phyloP scores from a whole-genome alignment of 2,797 vertebrate genomes.

The Somateria mollissima region DNA sequence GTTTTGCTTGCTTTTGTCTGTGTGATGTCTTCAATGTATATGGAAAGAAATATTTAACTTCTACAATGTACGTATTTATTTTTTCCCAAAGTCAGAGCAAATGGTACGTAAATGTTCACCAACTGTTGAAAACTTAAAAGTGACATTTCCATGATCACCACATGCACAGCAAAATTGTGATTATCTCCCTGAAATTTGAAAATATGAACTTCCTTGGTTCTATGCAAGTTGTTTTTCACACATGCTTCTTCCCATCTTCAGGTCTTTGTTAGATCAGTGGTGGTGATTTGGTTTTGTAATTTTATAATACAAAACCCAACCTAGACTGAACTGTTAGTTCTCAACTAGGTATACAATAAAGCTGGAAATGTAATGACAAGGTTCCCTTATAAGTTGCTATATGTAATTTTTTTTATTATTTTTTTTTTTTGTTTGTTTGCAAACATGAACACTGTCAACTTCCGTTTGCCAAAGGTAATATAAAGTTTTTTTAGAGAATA shows the following conservation, averaged over 20 bases:
- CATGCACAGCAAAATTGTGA: background rate
- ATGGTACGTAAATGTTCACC: background rate
- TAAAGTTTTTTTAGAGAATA: background rate
- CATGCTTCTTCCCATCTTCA: background rate
- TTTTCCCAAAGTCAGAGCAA: background rate
- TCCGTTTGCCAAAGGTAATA: background rate
- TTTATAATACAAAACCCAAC: background rate
- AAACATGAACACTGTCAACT: background rate
- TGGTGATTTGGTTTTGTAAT: background rate
- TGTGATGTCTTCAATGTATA: background rate
- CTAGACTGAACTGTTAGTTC: background rate
- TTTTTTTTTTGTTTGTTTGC: background rate
- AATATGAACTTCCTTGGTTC: background rate
- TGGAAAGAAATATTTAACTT: background rate
- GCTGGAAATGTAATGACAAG: background rate
- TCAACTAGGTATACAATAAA: background rate
- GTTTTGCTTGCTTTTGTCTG: background rate
- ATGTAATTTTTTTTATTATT: background rate
- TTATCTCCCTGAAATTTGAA: background rate
- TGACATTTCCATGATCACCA: background rate
- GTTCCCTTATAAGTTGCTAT: background rate
- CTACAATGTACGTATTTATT: background rate
- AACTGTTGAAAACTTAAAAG: background rate
- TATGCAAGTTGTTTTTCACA: background rate
- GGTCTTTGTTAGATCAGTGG: background rate